A percentile compares a stretch with the other conserved stretches of the same genome.
phyloP scores from a whole-genome alignment of 2,113 vertebrate genomes.

The Halichoerus grypus region DNA sequence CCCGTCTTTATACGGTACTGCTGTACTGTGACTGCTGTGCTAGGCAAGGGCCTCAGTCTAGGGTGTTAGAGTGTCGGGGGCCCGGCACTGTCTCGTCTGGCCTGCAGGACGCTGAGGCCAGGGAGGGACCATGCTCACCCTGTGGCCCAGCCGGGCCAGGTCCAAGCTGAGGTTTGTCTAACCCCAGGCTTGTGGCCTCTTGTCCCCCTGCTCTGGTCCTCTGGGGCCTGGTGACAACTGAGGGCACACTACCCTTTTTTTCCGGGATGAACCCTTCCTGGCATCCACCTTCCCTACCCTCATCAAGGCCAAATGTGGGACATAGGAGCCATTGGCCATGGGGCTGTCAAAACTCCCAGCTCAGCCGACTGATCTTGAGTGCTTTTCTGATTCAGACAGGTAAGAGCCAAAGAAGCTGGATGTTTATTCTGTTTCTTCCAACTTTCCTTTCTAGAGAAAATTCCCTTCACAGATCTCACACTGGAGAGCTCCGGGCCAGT shows the following conservation, averaged over 20 bases:
- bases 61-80: not conserved
- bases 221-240: not conserved
- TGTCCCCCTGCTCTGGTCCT: not conserved
- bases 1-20: not conserved
- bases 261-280: not conserved
- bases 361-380: too few relatives aligned
- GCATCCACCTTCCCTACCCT: not conserved
- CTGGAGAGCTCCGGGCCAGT: not conserved
- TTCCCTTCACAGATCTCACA: not conserved
- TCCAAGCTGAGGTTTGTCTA: not conserved
- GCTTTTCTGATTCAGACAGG: not conserved
- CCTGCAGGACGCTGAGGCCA: not conserved
- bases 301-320: not conserved
- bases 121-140: not conserved
- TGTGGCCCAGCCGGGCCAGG: not conserved
- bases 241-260: not conserved
- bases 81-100: not conserved
- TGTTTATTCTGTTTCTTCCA: not conserved
- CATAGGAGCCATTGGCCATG: not conserved
- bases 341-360: not conserved
- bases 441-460: slow-evolving; percentile 38
- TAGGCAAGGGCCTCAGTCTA: not conserved
- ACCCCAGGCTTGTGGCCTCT: not conserved
- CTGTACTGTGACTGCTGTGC: not conserved
- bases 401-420: not conserved